A percentile compares a stretch with the other conserved stretches of the same genome.
These are phyloP conservation scores for Drosophila repleta DNA, from an alignment of 1,140 invertebrate genomes.

Conservation along the genomic window DNA sequence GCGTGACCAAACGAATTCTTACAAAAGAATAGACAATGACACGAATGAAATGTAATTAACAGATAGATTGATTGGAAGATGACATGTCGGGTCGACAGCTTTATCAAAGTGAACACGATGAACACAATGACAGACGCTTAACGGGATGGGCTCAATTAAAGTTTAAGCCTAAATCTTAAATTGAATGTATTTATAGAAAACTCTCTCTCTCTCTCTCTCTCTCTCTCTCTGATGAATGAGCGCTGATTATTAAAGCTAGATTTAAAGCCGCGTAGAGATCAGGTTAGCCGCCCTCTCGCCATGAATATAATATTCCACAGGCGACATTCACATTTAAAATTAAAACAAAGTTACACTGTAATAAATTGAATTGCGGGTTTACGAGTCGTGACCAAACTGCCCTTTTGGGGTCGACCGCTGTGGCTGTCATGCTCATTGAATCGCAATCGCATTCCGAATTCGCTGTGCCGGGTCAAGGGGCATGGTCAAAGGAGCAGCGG, in stretches of 20 bases:
- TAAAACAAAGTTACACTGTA: slow-evolving; percentile 36
- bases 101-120: too few relatives aligned
- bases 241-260: too few relatives aligned
- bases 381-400: slow-evolving; percentile 34
- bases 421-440: slow-evolving; percentile 42
- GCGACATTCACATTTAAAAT: slow-evolving; percentile 40
- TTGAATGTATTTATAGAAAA: too few relatives aligned
- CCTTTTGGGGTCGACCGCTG: slow-evolving; percentile 10
- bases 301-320: not conserved
- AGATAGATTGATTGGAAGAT: not conserved
- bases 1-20: not conserved
- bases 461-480: not conserved
- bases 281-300: too few relatives aligned
- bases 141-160: too few relatives aligned
- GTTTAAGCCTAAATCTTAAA: too few relatives aligned
- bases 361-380: slow-evolving; percentile 54
- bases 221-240: too few relatives aligned
- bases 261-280: too few relatives aligned
- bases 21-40: not conserved
- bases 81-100: not conserved
- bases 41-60: not conserved
- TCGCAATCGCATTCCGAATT: slow-evolving; percentile 18
- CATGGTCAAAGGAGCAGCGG: not conserved
- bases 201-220: too few relatives aligned
- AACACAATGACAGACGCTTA: too few relatives aligned